Conservation (phyloP, 2,113 vertebrate species). For the Lophius piscatorius region DNA sequence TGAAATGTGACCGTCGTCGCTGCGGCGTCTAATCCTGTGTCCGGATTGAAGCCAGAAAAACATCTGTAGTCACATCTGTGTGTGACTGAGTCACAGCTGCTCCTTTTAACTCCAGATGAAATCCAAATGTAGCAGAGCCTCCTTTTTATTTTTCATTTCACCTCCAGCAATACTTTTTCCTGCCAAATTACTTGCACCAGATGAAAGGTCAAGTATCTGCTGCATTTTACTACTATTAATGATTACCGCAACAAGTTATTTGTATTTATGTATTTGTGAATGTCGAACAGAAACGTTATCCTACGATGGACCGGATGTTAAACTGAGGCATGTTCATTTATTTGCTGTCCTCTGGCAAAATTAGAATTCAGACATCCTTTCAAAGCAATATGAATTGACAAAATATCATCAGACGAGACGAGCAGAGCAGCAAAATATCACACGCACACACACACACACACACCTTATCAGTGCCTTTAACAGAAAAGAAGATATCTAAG, state of each 20-base stretch:
- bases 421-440: too few relatives aligned
- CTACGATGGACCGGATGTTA: too few relatives aligned
- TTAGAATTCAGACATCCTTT: too few relatives aligned
- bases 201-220: constrained; percentile 56
- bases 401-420: too few relatives aligned
- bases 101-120: constrained; percentile 60
- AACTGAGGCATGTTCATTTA: too few relatives aligned
- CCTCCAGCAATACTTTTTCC: constrained; percentile 56
- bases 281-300: too few relatives aligned
- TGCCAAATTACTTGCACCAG: constrained; percentile 42
- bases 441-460: too few relatives aligned
- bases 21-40: constrained; percentile 10
- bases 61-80: constrained; percentile 54
- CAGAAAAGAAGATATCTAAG: too few relatives aligned
- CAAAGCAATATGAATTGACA: too few relatives aligned
- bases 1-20: constrained; percentile 12
- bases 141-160: constrained; percentile 61
- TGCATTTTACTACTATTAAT: constrained; percentile 33
- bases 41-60: constrained; percentile 41
- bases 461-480: too few relatives aligned
- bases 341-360: too few relatives aligned
- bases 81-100: constrained; percentile 58
- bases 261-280: too few relatives aligned
- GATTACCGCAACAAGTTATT: constrained; percentile 7
- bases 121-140: constrained; percentile 65